Evolutionary conservation across 2,888 invertebrate species (phyloP), one percentile per base, ranked within the genome.

Genomic region (Eudasyphora cyanicolor): DNA sequence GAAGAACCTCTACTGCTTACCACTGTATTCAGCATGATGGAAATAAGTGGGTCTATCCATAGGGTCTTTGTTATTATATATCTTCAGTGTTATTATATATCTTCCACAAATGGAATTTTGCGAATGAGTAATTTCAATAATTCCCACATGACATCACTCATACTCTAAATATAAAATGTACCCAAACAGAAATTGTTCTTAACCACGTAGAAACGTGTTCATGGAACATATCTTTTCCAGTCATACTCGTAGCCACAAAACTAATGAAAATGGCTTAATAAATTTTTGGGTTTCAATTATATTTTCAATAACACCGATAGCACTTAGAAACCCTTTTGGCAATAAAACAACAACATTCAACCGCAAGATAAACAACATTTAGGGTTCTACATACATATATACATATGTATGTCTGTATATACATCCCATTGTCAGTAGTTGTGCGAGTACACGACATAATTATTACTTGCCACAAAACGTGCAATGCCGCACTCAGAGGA

Each of bases 391-490:
- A n/a, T n/a, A n/a, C n/a, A n/a, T n/a, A n/a, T n/a, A n/a, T n/a
- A n/a, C n/a, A n/a, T n/a, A n/a, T n/a, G n/a, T n/a, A n/a, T n/a
- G n/a, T n/a, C n/a, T n/a, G n/a, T n/a, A n/a, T n/a, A n/a, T n/a
- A n/a, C n/a, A n/a, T 38, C 8, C 38, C 12, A 27, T 27, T 24
- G 24, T 27, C 57, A 57, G 27, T 14, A 1, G 27, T n/a, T 12
- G 27, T 14, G 5, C 0, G 57, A 12, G 17, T 27, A n/a, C 5
- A 57, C 17, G 27, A 57, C 57, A 57, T 64, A 64, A 64, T 64
- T 64, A 64, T 38, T 64, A 38, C 64, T 64, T 64, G 21, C 64
- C 64, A 64, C 64, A 64, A 64, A 64, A 64, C 64, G 64, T 64
- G 64, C 64, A 38, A 35, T 35, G n/a, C 19, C 38, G 19, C 32